These are phyloP conservation scores for Eulimnadia texana DNA, from an alignment of 1,140 invertebrate species.

Conservation along the genomic window DNA sequence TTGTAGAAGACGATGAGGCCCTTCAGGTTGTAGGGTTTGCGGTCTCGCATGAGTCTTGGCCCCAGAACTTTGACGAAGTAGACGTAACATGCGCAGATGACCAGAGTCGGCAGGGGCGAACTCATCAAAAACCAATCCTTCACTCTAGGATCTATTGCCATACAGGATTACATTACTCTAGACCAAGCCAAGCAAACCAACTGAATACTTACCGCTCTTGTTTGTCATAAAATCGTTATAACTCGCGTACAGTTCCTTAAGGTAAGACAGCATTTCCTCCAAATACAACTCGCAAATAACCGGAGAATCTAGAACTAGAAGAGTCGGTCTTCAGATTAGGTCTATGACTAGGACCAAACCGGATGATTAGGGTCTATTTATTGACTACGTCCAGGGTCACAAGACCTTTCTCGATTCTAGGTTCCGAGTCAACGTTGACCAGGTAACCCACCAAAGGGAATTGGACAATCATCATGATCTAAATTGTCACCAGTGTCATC, in stretches of 20 bases:
- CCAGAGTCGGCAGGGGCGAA: constrained; percentile 72
- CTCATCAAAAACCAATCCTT: constrained; percentile 81
- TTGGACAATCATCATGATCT: too few species aligned
- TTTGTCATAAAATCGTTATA: constrained; percentile 65
- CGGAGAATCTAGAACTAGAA: too few species aligned
- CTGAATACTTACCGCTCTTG: constrained; percentile 57
- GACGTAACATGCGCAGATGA: constrained; percentile 67
- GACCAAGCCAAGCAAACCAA: constrained; percentile 18
- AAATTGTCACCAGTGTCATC: too few species aligned
- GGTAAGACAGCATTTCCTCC: background rate
- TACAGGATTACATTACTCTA: constrained; percentile 17
- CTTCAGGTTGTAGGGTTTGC: constrained; percentile 65
- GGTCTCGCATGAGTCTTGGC: constrained; percentile 68
- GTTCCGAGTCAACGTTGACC: too few species aligned
- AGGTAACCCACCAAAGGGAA: too few species aligned
- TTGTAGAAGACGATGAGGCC: constrained; percentile 68
- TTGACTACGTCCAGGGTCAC: too few species aligned
- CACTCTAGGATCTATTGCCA: constrained; percentile 65
- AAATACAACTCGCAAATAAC: too few species aligned
- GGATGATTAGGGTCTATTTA: too few species aligned
- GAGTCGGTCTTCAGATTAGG: too few species aligned
- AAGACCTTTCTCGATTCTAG: too few species aligned
- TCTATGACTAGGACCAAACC: too few species aligned
- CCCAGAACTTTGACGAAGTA: constrained; percentile 69
- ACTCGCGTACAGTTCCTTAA: constrained; percentile 23